Evolutionary conservation across 1,140 invertebrate species (phyloP), one percentile per base, ranked within the genome.

Genomic region (Magallana ariakensis): DNA sequence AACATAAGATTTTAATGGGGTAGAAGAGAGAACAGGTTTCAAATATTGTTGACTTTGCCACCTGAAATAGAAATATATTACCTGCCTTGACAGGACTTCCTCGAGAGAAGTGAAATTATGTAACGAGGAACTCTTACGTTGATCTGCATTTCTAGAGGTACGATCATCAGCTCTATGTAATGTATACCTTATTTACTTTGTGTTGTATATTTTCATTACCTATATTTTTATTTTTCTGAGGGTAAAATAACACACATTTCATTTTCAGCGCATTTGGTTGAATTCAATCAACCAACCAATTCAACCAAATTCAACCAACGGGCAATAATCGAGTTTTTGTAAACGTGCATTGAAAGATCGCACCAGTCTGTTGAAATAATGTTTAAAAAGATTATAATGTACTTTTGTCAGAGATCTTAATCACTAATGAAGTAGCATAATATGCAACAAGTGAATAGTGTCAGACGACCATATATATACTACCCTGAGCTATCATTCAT

Each of bases 21-120:
- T 75, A 33, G 66, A 75, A 13, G 33, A 75, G 1, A 33, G 22
- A 10, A 22, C 66, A 11, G 66, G 66, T 75, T 13, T 75, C 66
- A 26, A 26, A 26, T 75, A 13, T 22, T 75, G 66, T 75, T 75
- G 66, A 75, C 66, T 75, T 75, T 75, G 66, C 15, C 66, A 75
- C 15, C 22, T 16, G 19, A 62, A 62, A 46, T n/a, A 75, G 13
- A 33, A 13, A 75, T 75, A 26, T 75, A 75, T 75, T 75, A 26
- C 22, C 22, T 4, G 22, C 33, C 2, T 11, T 9, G 22, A 9
- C 9, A 26, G 19, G 2, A 19, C 22, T 10, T 11, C 22, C 66
- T 75, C 66, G 22, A 13, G 11, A 75, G 19, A 13, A 19, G 7
- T 75, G 66, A 26, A 9, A 11, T 75, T 75, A 75, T 75, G 66